Evolutionary conservation across 2,888 invertebrate species (phyloP).

Genomic region (Sarcophaga subvicina): DNA sequence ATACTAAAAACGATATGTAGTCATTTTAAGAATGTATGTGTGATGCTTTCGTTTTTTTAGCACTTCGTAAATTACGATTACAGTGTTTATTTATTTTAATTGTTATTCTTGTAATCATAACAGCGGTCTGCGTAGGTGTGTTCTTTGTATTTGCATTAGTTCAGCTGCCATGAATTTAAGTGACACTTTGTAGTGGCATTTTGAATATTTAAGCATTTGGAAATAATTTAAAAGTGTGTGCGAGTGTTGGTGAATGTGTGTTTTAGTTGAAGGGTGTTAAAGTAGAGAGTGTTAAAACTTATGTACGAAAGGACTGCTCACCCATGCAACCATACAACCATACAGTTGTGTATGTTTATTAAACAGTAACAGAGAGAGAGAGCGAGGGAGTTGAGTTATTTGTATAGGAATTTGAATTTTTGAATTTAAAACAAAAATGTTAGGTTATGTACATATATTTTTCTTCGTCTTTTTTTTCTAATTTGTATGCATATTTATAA

Average conservation of each 20-base stretch:
- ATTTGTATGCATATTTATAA: not conserved
- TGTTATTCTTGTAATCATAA: slow-evolving; percentile 24
- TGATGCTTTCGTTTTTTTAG: slow-evolving; percentile 3
- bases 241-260: not conserved
- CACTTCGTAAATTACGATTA: too few species aligned
- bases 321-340: too few species aligned
- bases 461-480: too few species aligned
- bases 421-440: too few species aligned
- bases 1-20: not conserved
- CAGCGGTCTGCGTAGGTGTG: slow-evolving; percentile 2
- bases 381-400: too few species aligned
- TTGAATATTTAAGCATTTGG: slow-evolving; percentile 47
- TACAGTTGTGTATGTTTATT: too few species aligned
- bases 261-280: too few species aligned
- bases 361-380: too few species aligned
- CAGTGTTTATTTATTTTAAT: not conserved
- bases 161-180: slow-evolving; percentile 18
- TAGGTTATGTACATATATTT: too few species aligned
- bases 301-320: too few species aligned
- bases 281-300: too few species aligned
- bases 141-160: not conserved
- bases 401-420: too few species aligned
- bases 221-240: slow-evolving; percentile 1
- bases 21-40: slow-evolving; percentile 3
- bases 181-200: slow-evolving; percentile 50